Evolutionary conservation across 2,797 vertebrate genomes (phyloP).

Genomic region (Labeo calbasu): DNA sequence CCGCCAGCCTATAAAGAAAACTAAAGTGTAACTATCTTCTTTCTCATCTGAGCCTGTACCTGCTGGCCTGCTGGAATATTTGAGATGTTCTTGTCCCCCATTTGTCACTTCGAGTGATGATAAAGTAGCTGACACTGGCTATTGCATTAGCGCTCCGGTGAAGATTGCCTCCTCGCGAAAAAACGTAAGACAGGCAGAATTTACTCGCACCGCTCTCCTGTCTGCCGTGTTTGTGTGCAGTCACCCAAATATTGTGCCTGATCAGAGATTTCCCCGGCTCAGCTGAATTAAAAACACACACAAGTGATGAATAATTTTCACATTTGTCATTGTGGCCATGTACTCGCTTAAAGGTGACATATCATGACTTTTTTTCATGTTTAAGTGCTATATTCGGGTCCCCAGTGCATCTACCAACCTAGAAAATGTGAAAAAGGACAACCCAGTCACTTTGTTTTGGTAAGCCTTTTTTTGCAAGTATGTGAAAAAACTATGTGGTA

Average conservation of each 20-base stretch:
- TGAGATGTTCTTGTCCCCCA: slow-evolving; percentile 75
- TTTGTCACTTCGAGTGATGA: slow-evolving; percentile 79
- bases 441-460: too few species aligned
- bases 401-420: too few species aligned
- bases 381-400: too few species aligned
- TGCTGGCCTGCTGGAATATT: slow-evolving; percentile 69
- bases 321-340: not conserved
- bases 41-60: slow-evolving; percentile 19
- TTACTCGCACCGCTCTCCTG: slow-evolving; percentile 63
- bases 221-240: slow-evolving; percentile 57
- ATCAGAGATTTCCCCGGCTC: slow-evolving; percentile 50
- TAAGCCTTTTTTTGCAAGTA: too few species aligned
- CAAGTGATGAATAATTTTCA: slow-evolving; percentile 33
- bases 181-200: slow-evolving; percentile 60
- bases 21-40: slow-evolving; percentile 39
- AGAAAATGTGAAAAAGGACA: too few species aligned
- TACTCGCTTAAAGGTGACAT: not conserved
- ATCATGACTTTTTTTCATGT: too few species aligned
- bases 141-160: slow-evolving; percentile 72
- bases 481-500: too few species aligned
- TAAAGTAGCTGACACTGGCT: slow-evolving; percentile 75
- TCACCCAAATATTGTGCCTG: slow-evolving; percentile 61
- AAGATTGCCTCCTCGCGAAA: slow-evolving; percentile 69
- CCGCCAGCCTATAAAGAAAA: slow-evolving; percentile 19
- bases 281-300: slow-evolving; percentile 51